Percentiles rank a stretch among this genome's conserved stretches.
These are phyloP conservation scores for Chymomyza costata DNA, from an alignment of 1,140 invertebrate genomes.

Conservation along the genomic window DNA sequence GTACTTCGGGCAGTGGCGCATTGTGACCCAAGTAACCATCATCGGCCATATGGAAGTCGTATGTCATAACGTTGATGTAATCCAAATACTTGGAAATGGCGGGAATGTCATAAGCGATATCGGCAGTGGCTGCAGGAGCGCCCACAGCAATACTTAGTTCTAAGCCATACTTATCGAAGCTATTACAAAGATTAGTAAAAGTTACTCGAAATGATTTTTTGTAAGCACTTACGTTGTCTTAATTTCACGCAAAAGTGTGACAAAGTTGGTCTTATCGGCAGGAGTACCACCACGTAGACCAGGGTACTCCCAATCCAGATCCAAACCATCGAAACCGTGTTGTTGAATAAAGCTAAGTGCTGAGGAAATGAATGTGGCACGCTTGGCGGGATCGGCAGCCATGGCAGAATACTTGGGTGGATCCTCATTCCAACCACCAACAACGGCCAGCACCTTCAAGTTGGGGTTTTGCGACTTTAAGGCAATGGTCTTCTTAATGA, in stretches of 20 bases:
- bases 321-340: constrained; percentile 81
- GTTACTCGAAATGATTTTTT: not conserved
- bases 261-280: constrained; percentile 76
- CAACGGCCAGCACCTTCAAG: constrained; percentile 82
- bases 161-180: constrained; percentile 71
- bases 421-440: constrained; percentile 86
- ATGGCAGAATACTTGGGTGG: constrained; percentile 80
- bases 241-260: constrained; percentile 76
- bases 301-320: constrained; percentile 83
- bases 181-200: constrained; percentile 67
- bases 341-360: constrained; percentile 76
- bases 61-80: constrained; percentile 82
- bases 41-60: constrained; percentile 81
- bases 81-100: constrained; percentile 77
- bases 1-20: constrained; percentile 77
- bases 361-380: constrained; percentile 76
- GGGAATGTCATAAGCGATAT: constrained; percentile 79
- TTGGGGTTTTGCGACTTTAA: constrained; percentile 78
- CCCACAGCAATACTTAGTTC: constrained; percentile 80
- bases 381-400: constrained; percentile 66
- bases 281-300: constrained; percentile 76
- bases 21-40: constrained; percentile 78
- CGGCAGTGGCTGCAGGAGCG: constrained; percentile 76
- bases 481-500: constrained; percentile 54
- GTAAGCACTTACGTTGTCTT: constrained; percentile 75